Base-by-base conservation (phyloP, 1,140 invertebrate genomes). In the Apis dorsata region DNA sequence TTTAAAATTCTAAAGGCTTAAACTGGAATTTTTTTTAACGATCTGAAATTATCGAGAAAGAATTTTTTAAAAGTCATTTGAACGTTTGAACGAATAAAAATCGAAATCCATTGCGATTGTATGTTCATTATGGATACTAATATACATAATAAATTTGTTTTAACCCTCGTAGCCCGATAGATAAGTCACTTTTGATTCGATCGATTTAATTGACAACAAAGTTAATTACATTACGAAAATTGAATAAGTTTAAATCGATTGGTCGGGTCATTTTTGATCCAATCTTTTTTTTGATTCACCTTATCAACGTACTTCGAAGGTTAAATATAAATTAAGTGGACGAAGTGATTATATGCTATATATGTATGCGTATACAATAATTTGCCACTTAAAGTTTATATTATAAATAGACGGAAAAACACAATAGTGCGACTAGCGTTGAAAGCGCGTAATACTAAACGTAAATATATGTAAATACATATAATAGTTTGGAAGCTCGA, bases 341-440 rank as follows among this genome's bases (percentile, higher is more conserved):
- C 70, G 53, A 69, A 53, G 24, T 44, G 34, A 44, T 69, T 65
- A 55, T 21, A 66, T 19, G 8, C 62, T 13, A 75, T 57, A 34
- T 84, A 63, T 80, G 4, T 63, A 53, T 34, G 51, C 62, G 57
- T 75, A 49, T 24, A 49, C 24, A 28, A 53, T 72, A 72, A 55
- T 28, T 72, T 60, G 13, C 72, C 57, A 60, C 59, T 75, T 75
- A 62, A 75, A 75, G 24, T 10, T 55, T 87, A 87, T 24, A 63
- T 68, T 44, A 68, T 82, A 88, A 87, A 87, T 76, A 79, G 66
- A 73, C 55, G 53, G 59, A 79, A 28, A 86, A 89, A 89, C 85
- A 90, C 81, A 88, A 85, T 86, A 88, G 77, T 89, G 87, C 90
- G 90, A 90, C 90, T 91, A 91, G 90, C 69, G 81, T 87, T 82